Base-by-base conservation (phyloP, 2,888 invertebrate species). In the Tigriopus californicus region DNA sequence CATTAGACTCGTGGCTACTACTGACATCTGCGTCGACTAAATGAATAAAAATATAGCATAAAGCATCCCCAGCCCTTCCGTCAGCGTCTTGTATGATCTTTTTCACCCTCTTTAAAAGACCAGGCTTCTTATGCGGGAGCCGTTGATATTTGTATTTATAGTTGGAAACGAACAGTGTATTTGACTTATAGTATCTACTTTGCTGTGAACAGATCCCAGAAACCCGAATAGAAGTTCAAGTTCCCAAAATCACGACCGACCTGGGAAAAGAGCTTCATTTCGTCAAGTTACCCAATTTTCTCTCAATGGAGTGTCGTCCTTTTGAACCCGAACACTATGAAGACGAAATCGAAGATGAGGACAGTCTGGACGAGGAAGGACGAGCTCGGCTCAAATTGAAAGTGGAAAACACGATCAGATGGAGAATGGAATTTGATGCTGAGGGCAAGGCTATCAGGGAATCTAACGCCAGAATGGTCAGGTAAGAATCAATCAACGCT, bases 271-370 rank as follows among this genome's bases (percentile, higher is more conserved):
- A 91, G 68, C 78, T 94, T 66, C 89, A 95, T 70, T 95, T 95
- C 67, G 91, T 97, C 0, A 95, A 97, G 70, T 73, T 98, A 61
- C 98, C 98, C 1, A 98, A 98, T 73, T 98, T 98, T 73, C 79
- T 98, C 67, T 95, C 94, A 0, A 92, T 98, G 46, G 97, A 97
- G 71, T 94, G 94, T 0, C 76, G 95, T 63, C 97, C 97, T 0
- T 98, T 94, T 68, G 95, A 97, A 69, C 81, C 83, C 0, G 83
- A 81, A 62, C 88, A 89, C 0, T 98, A 97, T 70, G 97, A 98
- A 70, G 95, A 97, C 73, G 98, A 98, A 75, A 89, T 95, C 64
- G 97, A 98, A 68, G 97, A 98, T 66, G 95, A 97, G 70, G 95
- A 64, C 54, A 64, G 62, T 12, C 74, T 94, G 65, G 97, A 99